Conservation (phyloP, 2,888 invertebrate genomes). For the Monochamus alternatus region DNA sequence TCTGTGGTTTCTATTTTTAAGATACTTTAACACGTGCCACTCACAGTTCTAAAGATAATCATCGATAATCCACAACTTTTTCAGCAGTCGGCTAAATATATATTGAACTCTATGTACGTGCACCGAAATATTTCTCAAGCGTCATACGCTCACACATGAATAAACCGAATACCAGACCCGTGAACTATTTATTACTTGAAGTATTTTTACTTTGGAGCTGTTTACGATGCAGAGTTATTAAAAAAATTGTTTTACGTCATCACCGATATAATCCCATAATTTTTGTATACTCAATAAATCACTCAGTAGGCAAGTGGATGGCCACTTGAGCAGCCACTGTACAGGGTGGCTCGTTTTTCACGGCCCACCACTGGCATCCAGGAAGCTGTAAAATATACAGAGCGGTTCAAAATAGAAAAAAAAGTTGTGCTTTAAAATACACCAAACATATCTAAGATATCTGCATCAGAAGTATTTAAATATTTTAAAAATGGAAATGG, state of each 20-base stretch:
- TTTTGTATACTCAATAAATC: not conserved
- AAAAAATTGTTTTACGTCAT: not conserved
- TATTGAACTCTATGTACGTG: not conserved
- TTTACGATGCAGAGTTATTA: not conserved
- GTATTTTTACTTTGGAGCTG: not conserved
- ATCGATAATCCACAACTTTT: not conserved
- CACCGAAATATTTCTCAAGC: not conserved
- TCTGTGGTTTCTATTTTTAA: not conserved
- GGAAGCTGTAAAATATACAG: too few relatives aligned
- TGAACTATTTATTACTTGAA: not conserved
- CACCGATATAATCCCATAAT: not conserved
- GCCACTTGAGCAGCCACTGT: not conserved
- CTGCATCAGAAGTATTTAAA: too few relatives aligned
- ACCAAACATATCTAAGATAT: too few relatives aligned
- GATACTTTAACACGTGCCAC: not conserved
- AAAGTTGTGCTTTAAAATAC: too few relatives aligned
- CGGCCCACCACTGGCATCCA: too few relatives aligned
- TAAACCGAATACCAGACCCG: not conserved
- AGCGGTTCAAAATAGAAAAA: too few relatives aligned
- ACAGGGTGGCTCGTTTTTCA: too few relatives aligned
- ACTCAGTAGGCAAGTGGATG: not conserved
- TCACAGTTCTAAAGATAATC: not conserved
- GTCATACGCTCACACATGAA: not conserved
- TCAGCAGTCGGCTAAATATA: not conserved
- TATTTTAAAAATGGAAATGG: too few relatives aligned